These are phyloP conservation scores for Mystacornis crossleyi DNA, from an alignment of 2,113 vertebrate species.

Conservation along the genomic window DNA sequence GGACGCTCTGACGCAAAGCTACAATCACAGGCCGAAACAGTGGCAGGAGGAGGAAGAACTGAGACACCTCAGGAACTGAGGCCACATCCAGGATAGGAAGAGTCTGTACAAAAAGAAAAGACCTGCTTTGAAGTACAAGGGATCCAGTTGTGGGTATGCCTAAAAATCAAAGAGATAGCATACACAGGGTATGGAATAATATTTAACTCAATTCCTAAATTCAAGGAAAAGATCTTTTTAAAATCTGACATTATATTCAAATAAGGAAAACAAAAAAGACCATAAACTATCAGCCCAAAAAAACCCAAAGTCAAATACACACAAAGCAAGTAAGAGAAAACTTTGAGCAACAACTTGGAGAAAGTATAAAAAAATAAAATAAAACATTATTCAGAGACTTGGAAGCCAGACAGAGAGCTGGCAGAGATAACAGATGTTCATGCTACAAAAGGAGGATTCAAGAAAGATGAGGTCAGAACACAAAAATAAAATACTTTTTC, in stretches of 20 bases:
- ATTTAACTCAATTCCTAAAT: not conserved
- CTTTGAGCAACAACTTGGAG: not conserved
- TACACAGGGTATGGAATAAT: not conserved
- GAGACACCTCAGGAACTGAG: not conserved
- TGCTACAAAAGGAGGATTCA: not conserved
- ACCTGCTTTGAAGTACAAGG: not conserved
- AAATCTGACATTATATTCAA: not conserved
- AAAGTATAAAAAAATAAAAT: not conserved
- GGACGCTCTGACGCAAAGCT: not conserved
- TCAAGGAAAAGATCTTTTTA: not conserved
- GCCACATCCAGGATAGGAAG: fast-evolving
- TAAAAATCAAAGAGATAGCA: not conserved
- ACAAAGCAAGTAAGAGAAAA: not conserved
- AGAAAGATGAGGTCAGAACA: not conserved
- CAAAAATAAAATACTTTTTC: not conserved
- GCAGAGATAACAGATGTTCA: not conserved
- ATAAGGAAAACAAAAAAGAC: not conserved
- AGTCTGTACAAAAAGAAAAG: not conserved
- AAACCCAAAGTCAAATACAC: not conserved
- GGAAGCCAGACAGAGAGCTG: not conserved
- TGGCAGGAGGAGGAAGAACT: not conserved
- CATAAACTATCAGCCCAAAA: not conserved
- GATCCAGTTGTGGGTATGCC: not conserved
- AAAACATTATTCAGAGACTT: not conserved
- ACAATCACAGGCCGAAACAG: fast-evolving